These are phyloP conservation scores for Automeris io DNA, from an alignment of 2,888 invertebrate species.

Conservation along the genomic window DNA sequence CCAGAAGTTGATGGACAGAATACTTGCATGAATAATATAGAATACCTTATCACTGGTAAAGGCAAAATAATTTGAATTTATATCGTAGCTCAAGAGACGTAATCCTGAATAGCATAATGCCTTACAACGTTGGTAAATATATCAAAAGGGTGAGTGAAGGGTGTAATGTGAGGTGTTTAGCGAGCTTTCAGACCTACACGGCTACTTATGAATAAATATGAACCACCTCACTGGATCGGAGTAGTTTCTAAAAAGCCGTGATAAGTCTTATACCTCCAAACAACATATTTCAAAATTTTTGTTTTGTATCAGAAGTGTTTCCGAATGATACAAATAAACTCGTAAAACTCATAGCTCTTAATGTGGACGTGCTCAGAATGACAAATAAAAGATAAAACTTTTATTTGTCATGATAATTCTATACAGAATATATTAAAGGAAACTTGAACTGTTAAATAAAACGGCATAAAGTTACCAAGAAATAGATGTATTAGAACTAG, in stretches of 20 bases:
- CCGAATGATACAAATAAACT: too few species aligned
- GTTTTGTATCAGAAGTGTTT: too few species aligned
- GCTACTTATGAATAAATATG: conserved; percentile 45
- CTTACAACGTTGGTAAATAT: conserved; percentile 32
- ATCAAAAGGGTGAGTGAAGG: conserved; percentile 37
- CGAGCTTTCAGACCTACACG: conserved; percentile 26
- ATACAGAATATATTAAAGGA: too few species aligned
- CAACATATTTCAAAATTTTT: too few species aligned
- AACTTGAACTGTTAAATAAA: too few species aligned
- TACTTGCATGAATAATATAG: conserved; percentile 7
- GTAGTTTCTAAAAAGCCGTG: conserved; percentile 3
- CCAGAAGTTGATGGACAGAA: not conserved
- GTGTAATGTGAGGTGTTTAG: conserved; percentile 44
- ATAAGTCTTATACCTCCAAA: too few species aligned
- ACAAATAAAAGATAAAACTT: too few species aligned
- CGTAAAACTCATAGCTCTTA: too few species aligned
- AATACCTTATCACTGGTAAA: conserved; percentile 15
- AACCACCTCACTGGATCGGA: conserved; percentile 16
- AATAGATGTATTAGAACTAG: too few species aligned
- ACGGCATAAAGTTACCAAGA: too few species aligned
- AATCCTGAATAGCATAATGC: conserved; percentile 34
- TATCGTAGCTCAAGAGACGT: conserved; percentile 18
- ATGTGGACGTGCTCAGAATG: too few species aligned
- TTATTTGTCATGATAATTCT: too few species aligned
- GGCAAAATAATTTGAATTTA: conserved; percentile 30